These are phyloP conservation scores for Dusona sp. DNA, from an alignment of 2,888 invertebrate species.

Conservation along the genomic window DNA sequence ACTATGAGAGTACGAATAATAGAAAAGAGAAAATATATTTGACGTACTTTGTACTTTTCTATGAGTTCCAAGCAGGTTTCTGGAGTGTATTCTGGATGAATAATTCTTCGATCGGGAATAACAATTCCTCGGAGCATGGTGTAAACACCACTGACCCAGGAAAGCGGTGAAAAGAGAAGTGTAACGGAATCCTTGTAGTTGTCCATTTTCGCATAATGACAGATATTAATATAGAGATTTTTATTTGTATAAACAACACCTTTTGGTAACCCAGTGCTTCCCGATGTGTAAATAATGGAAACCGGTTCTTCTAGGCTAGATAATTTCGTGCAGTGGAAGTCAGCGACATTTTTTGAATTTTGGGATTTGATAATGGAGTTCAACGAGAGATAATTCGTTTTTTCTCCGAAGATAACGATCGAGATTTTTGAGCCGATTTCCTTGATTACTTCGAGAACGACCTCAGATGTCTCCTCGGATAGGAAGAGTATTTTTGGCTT, in stretches of 20 bases:
- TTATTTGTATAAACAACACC: constrained; percentile 70
- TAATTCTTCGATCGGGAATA: constrained; percentile 62
- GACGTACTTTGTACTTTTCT: constrained; percentile 70
- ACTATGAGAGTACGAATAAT: too few species aligned
- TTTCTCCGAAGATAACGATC: constrained; percentile 74
- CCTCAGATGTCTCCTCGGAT: constrained; percentile 53
- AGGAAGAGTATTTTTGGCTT: constrained; percentile 78
- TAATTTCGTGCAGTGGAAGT: constrained; percentile 71
- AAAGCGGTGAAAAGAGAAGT: constrained; percentile 70
- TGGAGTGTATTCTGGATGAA: constrained; percentile 68
- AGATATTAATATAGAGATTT: constrained; percentile 59
- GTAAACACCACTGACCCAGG: constrained; percentile 71
- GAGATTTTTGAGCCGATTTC: constrained; percentile 67
- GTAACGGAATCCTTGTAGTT: constrained; percentile 27
- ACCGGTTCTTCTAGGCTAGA: constrained; percentile 65
- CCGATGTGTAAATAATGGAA: constrained; percentile 73
- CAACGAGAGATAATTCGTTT: constrained; percentile 68
- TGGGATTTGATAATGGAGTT: constrained; percentile 70
- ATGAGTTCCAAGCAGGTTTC: constrained; percentile 63
- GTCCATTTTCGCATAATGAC: neutral
- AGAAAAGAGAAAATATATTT: neutral
- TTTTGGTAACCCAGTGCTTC: constrained; percentile 74
- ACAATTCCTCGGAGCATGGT: constrained; percentile 59
- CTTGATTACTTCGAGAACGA: constrained; percentile 65
- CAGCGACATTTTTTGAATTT: constrained; percentile 47